A percentile compares a stretch with the other conserved stretches of the same genome.
phyloP scores from a whole-genome alignment of 2,797 vertebrate species.

The Mormyrops boulengeri region DNA sequence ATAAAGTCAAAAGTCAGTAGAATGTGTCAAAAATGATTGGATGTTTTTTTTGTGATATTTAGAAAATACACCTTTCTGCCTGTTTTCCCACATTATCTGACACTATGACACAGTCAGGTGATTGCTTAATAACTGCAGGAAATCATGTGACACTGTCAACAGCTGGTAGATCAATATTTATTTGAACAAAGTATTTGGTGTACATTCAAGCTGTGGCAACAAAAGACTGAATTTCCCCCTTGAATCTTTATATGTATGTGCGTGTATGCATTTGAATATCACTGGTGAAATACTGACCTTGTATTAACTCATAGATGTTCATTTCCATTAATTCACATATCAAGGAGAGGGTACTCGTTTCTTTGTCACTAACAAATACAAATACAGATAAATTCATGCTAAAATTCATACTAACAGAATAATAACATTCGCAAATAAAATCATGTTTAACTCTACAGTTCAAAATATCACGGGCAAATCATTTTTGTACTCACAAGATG shows the following conservation, averaged over 20 bases:
- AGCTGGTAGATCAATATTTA: not conserved
- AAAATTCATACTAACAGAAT: not conserved
- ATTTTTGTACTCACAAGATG: conserved; percentile 69
- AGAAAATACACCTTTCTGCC: not conserved
- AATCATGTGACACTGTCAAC: not conserved
- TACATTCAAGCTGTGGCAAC: not conserved
- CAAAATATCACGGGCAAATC: not conserved
- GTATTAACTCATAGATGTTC: conserved; percentile 86
- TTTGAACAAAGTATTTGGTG: not conserved
- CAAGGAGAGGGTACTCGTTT: conserved; percentile 70
- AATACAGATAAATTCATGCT: not conserved
- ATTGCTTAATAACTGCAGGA: not conserved
- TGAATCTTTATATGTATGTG: not conserved
- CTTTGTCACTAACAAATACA: conserved; percentile 66
- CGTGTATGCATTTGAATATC: not conserved
- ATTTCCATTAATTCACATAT: conserved; percentile 89
- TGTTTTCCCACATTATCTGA: not conserved
- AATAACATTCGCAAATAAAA: not conserved
- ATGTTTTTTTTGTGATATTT: not conserved
- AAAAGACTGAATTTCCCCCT: not conserved
- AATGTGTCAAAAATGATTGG: not conserved
- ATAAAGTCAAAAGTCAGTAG: not conserved
- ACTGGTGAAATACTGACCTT: conserved; percentile 53
- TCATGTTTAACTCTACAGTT: not conserved
- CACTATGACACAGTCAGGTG: not conserved